Base-by-base conservation (phyloP, 2,113 vertebrate genomes). In the Proteles cristata region DNA sequence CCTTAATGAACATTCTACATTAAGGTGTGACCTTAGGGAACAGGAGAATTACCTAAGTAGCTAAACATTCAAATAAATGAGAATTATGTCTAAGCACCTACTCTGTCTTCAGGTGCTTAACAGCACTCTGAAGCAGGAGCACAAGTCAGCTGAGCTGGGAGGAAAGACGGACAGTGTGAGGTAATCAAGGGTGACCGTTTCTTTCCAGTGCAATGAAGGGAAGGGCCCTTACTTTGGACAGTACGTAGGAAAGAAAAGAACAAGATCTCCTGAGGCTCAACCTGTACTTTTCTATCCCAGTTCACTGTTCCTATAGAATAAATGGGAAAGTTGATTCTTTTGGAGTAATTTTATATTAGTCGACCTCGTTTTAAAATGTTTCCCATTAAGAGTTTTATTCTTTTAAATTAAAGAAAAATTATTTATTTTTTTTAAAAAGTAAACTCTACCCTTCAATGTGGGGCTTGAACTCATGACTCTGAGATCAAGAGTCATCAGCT, bases 1-100 rank as follows among this genome's bases (percentile, higher is more conserved):
- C 43, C 79, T 88, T 88, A 88, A 68, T 83, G 79, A 94, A 76
- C 81, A 76, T 61, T 94, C 53, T 69, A 58, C 26, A 94, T 82
- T 43, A 94, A 92, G 82, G 66, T 28, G 23, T 53, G 50, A 79
- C 28, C 43, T 90, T 61, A 26, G 4, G 7, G 28, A 86, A 69
- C 4, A 23, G 35, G 35, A 91, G 63, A 83, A 81, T 33, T 74
- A 45, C 80, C 43, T 74, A 81, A 81, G 31, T 8, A n/a, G 39
- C 7, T 58, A 79, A 86, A 71, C 25, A 50, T 83, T 88, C 69
- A 33, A 83, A 89, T 48, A 45, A 68, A 81, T 33, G 48, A 9
- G 8, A 68, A 33, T 63, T n/a, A 74, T 65, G 63, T 85, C 81
- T 69, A 55, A 92, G 69, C 10, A 80, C 11, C 65, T 79, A 79